A percentile compares a stretch with the other conserved stretches of the same genome.
Conservation (phyloP, 2,797 vertebrate genomes). For the Petrocephalus sullivani region DNA sequence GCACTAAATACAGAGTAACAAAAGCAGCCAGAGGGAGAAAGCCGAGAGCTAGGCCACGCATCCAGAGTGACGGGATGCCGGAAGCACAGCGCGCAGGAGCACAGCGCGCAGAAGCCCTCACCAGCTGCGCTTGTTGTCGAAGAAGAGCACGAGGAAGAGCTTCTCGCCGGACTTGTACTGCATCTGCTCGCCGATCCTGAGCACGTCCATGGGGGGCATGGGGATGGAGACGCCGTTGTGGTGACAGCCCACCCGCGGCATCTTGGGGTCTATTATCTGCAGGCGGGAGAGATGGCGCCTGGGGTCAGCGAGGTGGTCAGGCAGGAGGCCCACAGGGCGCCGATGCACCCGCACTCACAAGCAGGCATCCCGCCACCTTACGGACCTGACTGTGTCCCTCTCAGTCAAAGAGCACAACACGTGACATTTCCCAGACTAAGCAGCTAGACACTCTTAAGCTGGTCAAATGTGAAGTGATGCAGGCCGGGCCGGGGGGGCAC, state of each 20-base stretch:
- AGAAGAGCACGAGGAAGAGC: conserved; percentile 93
- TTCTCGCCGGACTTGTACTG: conserved; percentile 93
- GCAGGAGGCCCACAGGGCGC: not conserved
- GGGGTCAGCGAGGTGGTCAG: too few relatives aligned
- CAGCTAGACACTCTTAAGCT: not conserved
- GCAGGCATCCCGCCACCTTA: not conserved
- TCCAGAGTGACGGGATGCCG: not conserved
- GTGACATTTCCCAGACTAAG: too few relatives aligned
- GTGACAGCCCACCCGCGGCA: conserved; percentile 91
- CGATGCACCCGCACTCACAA: not conserved
- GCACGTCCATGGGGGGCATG: conserved; percentile 86
- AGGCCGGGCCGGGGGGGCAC: not conserved
- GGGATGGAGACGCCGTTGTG: conserved; percentile 96
- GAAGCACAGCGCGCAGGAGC: not conserved
- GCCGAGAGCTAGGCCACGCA: not conserved
- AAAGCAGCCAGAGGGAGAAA: not conserved
- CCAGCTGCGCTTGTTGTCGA: conserved; percentile 98
- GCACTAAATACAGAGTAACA: not conserved
- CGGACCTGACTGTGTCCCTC: not conserved
- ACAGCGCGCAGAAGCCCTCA: conserved; percentile 52
- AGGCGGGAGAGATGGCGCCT: conserved; percentile 1
- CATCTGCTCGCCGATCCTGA: conserved; percentile 94
- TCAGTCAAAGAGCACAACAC: not conserved
- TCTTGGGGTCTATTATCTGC: conserved; percentile 95
- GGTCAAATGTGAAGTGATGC: not conserved